A percentile compares a stretch with the other conserved stretches of the same genome.
Conservation (phyloP, 2,797 vertebrate species). For the Molossus alvarezi region DNA sequence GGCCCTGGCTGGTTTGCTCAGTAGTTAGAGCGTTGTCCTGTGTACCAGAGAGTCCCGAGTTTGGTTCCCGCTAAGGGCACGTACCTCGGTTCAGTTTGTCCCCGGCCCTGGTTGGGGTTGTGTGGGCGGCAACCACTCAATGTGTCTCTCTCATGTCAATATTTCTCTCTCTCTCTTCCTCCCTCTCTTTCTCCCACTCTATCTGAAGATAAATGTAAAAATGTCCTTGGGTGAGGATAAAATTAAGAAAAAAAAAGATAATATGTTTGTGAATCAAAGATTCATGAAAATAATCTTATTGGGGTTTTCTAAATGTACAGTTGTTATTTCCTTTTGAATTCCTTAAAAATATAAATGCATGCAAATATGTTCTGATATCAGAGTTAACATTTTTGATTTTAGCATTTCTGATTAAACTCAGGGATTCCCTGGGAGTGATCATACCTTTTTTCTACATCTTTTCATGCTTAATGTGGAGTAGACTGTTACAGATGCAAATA, state of each 20-base stretch:
- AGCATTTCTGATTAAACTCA: not conserved
- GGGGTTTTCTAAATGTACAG: not conserved
- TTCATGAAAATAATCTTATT: constrained; percentile 5
- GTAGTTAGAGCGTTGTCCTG: too few species aligned
- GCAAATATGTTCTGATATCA: not conserved
- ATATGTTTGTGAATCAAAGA: constrained; percentile 11
- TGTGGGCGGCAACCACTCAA: too few species aligned
- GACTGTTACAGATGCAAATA: not conserved
- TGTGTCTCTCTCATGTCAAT: too few species aligned
- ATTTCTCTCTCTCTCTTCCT: too few species aligned
- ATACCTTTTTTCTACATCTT: not conserved
- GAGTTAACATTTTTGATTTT: not conserved
- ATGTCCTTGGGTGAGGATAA: too few species aligned
- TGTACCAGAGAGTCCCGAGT: too few species aligned
- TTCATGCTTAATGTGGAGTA: not conserved
- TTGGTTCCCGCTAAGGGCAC: too few species aligned
- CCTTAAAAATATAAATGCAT: not conserved
- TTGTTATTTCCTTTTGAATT: not conserved
- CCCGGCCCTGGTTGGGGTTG: too few species aligned
- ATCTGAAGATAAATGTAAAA: too few species aligned
- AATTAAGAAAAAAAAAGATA: not conserved
- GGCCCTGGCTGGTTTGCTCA: too few species aligned
- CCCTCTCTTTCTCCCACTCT: too few species aligned
- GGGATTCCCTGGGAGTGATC: not conserved
- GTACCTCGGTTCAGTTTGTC: too few species aligned